Evolutionary conservation across 2,113 vertebrate genomes (phyloP).

Genomic region (Amblyornis subalaris): DNA sequence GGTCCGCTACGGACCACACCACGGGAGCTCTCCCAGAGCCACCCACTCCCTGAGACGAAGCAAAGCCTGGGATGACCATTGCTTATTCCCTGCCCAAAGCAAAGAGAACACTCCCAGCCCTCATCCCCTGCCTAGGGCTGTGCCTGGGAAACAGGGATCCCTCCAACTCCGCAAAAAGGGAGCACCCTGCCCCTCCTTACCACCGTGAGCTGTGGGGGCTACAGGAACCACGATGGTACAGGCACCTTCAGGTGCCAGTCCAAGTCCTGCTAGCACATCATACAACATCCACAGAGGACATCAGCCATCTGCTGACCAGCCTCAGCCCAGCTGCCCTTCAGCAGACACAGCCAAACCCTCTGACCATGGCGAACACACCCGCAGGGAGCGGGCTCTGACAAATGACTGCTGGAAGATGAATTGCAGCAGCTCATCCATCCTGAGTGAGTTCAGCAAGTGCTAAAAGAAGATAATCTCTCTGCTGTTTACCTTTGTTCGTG

Average conservation of each 20-base stretch:
- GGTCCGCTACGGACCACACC: accelerated
- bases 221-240: neutral
- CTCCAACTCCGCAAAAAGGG: neutral
- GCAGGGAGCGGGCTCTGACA: accelerated
- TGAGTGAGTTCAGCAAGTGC: neutral
- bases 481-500: neutral
- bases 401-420: neutral
- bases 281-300: neutral
- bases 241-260: neutral
- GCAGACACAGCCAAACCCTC: neutral
- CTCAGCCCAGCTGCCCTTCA: neutral
- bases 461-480: neutral
- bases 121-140: accelerated
- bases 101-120: neutral
- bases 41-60: neutral
- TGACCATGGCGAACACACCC: accelerated
- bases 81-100: neutral
- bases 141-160: neutral
- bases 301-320: neutral
- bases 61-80: accelerated
- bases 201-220: accelerated
- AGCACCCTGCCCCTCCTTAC: neutral
- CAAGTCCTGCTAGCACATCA: neutral
- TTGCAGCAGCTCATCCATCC: neutral
- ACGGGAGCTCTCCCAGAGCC: neutral